Conservation (phyloP, 1,140 invertebrate species). For the Leptopilina boulardi region DNA sequence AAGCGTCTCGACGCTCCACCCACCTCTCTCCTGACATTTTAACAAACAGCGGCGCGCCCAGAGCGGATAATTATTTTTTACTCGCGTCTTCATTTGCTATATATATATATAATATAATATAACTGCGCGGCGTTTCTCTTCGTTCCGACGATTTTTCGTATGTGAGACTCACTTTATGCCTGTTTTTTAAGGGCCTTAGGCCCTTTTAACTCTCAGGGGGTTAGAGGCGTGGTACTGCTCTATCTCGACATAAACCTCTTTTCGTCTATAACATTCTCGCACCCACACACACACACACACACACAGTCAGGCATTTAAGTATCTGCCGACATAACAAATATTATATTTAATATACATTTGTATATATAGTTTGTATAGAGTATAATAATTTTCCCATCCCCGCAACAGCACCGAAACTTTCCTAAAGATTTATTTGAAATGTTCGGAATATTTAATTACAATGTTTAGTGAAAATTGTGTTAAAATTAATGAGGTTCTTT, state of each 20-base stretch:
- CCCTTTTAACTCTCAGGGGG: constrained; percentile 46
- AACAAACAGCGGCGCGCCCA: constrained; percentile 68
- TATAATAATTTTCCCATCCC: too few species aligned
- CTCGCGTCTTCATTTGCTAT: constrained; percentile 72
- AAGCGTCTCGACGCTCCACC: constrained; percentile 64
- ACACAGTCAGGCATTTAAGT: constrained; percentile 33
- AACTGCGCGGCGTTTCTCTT: too few species aligned
- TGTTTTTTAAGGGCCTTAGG: constrained; percentile 63
- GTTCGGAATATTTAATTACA: too few species aligned
- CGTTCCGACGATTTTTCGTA: constrained; percentile 65
- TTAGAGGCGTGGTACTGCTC: constrained; percentile 58
- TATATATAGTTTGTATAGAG: too few species aligned
- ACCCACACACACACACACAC: constrained; percentile 47
- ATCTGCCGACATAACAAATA: constrained; percentile 21
- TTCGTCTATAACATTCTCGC: constrained; percentile 51
- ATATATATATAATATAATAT: too few species aligned
- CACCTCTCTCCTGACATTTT: constrained; percentile 66
- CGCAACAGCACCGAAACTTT: too few species aligned
- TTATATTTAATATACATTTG: constrained; percentile 13
- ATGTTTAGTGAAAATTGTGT: too few species aligned
- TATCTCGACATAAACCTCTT: constrained; percentile 62
- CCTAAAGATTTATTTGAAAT: too few species aligned
- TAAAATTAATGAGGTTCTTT: too few species aligned
- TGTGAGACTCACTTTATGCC: constrained; percentile 59
- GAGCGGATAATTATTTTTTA: constrained; percentile 71